Evolutionary conservation across 2,113 vertebrate species (phyloP).

Genomic region (Misgurnus anguillicaudatus): DNA sequence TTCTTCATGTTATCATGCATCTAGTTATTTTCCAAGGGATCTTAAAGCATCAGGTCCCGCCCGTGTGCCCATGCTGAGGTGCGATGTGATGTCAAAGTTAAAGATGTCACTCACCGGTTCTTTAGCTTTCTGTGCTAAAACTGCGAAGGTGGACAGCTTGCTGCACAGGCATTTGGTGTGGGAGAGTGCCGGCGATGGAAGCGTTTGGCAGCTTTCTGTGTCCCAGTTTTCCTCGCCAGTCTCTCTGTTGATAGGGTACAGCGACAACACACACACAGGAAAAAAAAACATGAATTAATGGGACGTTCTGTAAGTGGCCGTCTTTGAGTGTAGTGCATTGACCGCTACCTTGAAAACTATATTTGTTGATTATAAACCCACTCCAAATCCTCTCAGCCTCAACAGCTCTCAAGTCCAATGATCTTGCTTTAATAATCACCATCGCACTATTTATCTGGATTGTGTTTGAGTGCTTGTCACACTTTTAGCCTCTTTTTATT

Average conservation of each 20-base stretch:
- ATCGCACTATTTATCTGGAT: not conserved
- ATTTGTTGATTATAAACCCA: not conserved
- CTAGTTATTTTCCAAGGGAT: too few relatives aligned
- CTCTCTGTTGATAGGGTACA: conserved; percentile 81
- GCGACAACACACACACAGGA: conserved; percentile 40
- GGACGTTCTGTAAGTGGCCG: conserved; percentile 2
- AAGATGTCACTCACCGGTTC: conserved; percentile 84
- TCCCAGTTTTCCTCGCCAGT: conserved; percentile 93
- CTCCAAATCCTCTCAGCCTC: conserved; percentile 5
- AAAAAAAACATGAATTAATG: conserved; percentile 49
- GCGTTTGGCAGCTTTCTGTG: conserved; percentile 93
- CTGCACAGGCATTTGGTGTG: conserved; percentile 98
- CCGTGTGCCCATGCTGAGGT: not conserved
- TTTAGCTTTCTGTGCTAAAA: conserved; percentile 92
- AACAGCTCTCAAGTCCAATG: not conserved
- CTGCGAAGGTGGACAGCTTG: conserved; percentile 91
- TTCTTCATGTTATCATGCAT: too few relatives aligned
- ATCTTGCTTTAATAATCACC: not conserved
- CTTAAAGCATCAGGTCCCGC: too few relatives aligned
- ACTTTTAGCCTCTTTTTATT: not conserved
- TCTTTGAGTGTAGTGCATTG: conserved; percentile 19
- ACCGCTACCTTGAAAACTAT: not conserved
- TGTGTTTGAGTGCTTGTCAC: not conserved
- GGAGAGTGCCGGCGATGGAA: conserved; percentile 82
- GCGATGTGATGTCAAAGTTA: conserved; percentile 35